Evolutionary conservation across 2,797 vertebrate genomes (phyloP).

Genomic region (Semaprochilodus insignis): DNA sequence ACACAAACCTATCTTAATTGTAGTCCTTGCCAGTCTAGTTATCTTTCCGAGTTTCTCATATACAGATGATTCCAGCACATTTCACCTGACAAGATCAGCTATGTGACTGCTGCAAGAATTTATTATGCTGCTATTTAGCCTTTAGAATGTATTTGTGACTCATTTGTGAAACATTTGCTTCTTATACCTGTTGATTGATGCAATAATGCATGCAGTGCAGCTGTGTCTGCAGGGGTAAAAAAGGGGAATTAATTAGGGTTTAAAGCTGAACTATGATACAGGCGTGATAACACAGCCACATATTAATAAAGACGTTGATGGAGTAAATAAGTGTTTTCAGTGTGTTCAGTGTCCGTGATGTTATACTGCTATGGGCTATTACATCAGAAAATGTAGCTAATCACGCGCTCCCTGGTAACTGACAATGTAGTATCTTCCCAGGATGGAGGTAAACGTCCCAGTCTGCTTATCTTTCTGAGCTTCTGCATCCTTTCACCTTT

Average conservation of each 20-base stretch:
- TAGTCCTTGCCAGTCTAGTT: no score
- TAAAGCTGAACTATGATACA: not conserved
- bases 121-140: not conserved
- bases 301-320: not conserved
- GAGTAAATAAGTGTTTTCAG: not conserved
- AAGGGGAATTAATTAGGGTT: not conserved
- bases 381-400: constrained; percentile 24
- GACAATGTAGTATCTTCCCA: constrained; percentile 46
- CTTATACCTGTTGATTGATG: not conserved
- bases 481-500: not conserved
- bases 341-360: not conserved
- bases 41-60: not conserved
- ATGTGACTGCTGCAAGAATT: constrained; percentile 6
- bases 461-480: not conserved
- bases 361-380: not conserved
- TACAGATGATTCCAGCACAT: not conserved
- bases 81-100: not conserved
- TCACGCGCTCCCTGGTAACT: constrained; percentile 25
- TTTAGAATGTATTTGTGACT: not conserved
- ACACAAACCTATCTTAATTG: no score
- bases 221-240: not conserved
- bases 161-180: not conserved
- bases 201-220: not conserved
- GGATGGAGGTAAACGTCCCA: constrained; percentile 16
- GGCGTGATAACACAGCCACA: not conserved